These are phyloP conservation scores for Noctilio leporinus DNA, from an alignment of 2,113 vertebrate species.

Conservation along the genomic window DNA sequence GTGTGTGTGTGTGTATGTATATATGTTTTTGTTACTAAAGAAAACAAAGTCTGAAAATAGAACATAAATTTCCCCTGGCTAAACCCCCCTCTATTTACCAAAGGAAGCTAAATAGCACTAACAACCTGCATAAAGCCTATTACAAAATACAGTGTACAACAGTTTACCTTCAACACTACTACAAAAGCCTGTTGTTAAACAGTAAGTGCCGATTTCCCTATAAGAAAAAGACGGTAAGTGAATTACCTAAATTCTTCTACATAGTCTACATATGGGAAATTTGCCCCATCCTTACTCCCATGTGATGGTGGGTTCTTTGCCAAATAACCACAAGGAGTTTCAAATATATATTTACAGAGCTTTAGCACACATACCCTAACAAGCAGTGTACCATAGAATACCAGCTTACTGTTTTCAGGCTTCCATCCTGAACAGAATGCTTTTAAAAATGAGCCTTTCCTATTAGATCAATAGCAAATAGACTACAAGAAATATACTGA, in stretches of 20 bases:
- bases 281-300: not conserved
- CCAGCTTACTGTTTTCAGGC: not conserved
- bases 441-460: not conserved
- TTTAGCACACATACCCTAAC: not conserved
- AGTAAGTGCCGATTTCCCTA: not conserved
- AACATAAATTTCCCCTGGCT: not conserved
- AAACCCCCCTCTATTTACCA: not conserved
- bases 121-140: not conserved
- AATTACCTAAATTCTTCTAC: conserved; percentile 15
- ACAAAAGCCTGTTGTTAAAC: not conserved
- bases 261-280: not conserved
- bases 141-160: conserved; percentile 8
- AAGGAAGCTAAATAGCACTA: not conserved
- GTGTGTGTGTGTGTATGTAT: too few relatives aligned
- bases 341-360: not conserved
- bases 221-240: conserved; percentile 20
- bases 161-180: not conserved
- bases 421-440: not conserved
- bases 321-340: conserved; percentile 25
- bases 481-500: not conserved
- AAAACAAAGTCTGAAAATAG: conserved; percentile 31
- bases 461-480: conserved; percentile 34
- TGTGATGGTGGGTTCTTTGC: not conserved
- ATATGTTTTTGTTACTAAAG: not conserved
- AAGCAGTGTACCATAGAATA: not conserved